Evolutionary conservation across 92 coral and sea anemone genomes (phyloP).

Genomic region (Zoanthus solanderi): DNA sequence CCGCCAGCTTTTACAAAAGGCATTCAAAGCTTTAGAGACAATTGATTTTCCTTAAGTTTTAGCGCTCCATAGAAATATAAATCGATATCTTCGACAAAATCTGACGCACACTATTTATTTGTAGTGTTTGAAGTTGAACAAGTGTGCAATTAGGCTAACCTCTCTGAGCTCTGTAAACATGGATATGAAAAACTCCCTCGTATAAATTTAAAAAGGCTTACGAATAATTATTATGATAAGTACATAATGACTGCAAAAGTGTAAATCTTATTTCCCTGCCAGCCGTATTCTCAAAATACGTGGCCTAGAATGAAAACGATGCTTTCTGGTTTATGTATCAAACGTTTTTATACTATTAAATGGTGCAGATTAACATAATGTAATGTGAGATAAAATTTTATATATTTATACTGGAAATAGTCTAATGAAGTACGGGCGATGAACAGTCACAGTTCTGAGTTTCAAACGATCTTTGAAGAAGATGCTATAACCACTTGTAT

Average conservation of each 20-base stretch:
- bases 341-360: too few relatives aligned
- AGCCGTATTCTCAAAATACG: not conserved
- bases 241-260: not conserved
- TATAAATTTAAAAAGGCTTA: not conserved
- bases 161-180: not conserved
- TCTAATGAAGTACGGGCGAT: not conserved
- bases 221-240: not conserved
- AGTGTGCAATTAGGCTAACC: slow-evolving; percentile 9
- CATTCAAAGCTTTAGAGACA: too few relatives aligned
- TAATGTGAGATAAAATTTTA: not conserved
- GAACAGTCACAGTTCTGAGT: not conserved
- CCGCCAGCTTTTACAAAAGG: too few relatives aligned
- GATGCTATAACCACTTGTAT: slow-evolving; percentile 22
- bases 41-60: too few relatives aligned
- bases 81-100: too few relatives aligned
- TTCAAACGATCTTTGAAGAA: not conserved
- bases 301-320: not conserved
- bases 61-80: too few relatives aligned
- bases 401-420: too few relatives aligned
- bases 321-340: not conserved
- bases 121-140: slow-evolving; percentile 17
- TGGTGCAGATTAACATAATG: too few relatives aligned
- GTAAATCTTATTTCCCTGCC: not conserved
- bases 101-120: too few relatives aligned
- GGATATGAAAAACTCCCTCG: not conserved